Evolutionary conservation across 2,113 vertebrate species (phyloP), one percentile per base, ranked within the genome.

Genomic region (Pimephales promelas): DNA sequence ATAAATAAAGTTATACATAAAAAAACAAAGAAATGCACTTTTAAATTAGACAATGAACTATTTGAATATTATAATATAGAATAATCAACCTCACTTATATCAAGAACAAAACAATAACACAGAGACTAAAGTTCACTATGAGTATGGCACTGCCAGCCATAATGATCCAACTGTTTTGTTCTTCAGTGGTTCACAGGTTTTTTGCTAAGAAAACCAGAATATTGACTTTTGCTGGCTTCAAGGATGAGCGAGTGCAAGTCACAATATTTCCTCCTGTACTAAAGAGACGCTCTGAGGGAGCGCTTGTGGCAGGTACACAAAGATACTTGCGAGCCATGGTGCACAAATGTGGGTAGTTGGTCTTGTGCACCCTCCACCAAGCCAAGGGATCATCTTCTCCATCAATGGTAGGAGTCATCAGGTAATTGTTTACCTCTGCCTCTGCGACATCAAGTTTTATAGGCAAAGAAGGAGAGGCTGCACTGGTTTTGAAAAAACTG

Each of bases 401-500:
- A 16, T 78, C 54, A 78, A 14, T 57, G 11, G 6, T 20, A 24
- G 76, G 28, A n/a, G 54, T 18, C 4, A 22, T 24, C 49, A 78
- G 36, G 76, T 40, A n/a, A n/a, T n/a, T n/a, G n/a, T n/a, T n/a
- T n/a, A 78, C n/a, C 56, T 78, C 75, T 57, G 75, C 54, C 40
- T 78, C 31, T 36, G 22, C 31, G 14, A 36, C 75, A 57, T 61
- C 54, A 40, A 57, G 31, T 3, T 43, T 20, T 18, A 61, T 2
- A 40, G 76, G 76, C 7, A 57, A 61, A 61, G 76, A 4, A 24
- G 76, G 13, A 78, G 54, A 61, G 54, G 16, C 36, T 9, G 16
- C 34, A 43, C 52, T 57, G 10, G 16, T 81, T n/a, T 81, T 81
- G 64, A 81, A 71, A 34, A 81, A 34, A 28, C 79, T 81, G 28